Evolutionary conservation across 2,888 invertebrate species (phyloP).

Genomic region (Cryptophagus acutangulus): DNA sequence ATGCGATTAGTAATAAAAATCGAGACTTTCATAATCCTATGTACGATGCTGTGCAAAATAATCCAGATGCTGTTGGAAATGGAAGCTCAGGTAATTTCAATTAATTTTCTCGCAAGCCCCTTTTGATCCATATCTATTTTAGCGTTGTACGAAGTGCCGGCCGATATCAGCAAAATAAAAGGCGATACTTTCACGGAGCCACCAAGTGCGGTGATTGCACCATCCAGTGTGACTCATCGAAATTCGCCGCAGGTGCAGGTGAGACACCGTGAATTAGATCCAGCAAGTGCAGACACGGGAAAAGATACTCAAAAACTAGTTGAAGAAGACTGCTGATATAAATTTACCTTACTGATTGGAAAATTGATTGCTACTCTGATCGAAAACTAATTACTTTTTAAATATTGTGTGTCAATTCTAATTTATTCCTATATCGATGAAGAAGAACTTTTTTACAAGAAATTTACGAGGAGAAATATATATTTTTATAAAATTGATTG

Average conservation of each 20-base stretch:
- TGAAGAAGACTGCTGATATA: constrained; percentile 72
- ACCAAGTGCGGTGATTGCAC: constrained; percentile 72
- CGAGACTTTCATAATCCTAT: constrained; percentile 97
- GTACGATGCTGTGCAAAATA: constrained; percentile 84
- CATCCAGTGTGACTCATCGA: constrained; percentile 76
- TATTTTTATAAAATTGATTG: too few relatives aligned
- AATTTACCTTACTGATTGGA: too few relatives aligned
- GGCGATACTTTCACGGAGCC: constrained; percentile 54
- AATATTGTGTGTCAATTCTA: too few relatives aligned
- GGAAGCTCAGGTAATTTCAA: constrained; percentile 51
- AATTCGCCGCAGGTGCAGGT: constrained; percentile 68
- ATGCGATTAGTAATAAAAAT: constrained; percentile 71
- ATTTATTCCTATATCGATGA: too few relatives aligned
- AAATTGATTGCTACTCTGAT: too few relatives aligned
- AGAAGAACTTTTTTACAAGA: too few relatives aligned
- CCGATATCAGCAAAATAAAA: constrained; percentile 64
- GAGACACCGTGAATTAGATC: constrained; percentile 76
- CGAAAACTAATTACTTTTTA: constrained; percentile 8
- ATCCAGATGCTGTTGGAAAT: constrained; percentile 56
- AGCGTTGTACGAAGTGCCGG: constrained; percentile 79
- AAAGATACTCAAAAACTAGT: constrained; percentile 89
- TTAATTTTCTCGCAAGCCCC: background rate
- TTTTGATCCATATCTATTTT: constrained; percentile 11
- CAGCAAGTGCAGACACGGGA: constrained; percentile 76
- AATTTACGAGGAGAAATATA: too few relatives aligned